These are phyloP conservation scores for Augochlorella aurata DNA, from an alignment of 2,888 invertebrate genomes.

Conservation along the genomic window DNA sequence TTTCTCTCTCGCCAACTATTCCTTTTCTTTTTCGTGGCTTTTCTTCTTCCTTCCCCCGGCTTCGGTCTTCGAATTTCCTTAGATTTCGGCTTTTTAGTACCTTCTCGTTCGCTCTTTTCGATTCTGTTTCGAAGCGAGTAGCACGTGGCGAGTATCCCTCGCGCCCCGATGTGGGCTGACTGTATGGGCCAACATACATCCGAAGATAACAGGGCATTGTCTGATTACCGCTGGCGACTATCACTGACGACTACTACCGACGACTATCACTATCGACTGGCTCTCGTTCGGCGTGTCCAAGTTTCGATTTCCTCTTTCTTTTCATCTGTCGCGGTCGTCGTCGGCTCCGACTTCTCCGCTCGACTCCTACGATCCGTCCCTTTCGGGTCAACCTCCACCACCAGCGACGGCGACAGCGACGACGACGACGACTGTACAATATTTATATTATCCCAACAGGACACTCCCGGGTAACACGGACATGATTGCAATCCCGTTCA, in stretches of 20 bases:
- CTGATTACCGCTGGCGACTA: too few relatives aligned
- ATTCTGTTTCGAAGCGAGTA: background rate
- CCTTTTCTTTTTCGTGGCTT: conserved; percentile 30
- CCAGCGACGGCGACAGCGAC: conserved; percentile 30
- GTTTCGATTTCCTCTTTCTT: background rate
- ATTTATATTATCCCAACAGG: conserved; percentile 81
- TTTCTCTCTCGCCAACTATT: conserved; percentile 30
- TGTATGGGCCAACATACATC: too few relatives aligned
- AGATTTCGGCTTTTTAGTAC: background rate
- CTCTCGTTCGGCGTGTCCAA: background rate
- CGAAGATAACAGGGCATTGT: too few relatives aligned
- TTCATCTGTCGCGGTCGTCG: conserved; percentile 14
- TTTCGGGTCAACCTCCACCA: conserved; percentile 47
- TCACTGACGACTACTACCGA: too few relatives aligned
- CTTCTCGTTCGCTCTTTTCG: background rate
- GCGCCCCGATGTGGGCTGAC: too few relatives aligned
- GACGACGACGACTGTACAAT: conserved; percentile 74
- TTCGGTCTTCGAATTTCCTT: conserved; percentile 7
- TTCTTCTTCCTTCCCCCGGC: conserved; percentile 25
- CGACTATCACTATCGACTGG: too few relatives aligned
- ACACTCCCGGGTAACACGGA: conserved; percentile 78
- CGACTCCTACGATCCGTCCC: conserved; percentile 29
- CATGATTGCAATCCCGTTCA: conserved; percentile 81
- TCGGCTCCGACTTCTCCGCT: conserved; percentile 5
- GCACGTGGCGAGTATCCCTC: too few relatives aligned